A percentile compares a stretch with the other conserved stretches of the same genome.
These are phyloP conservation scores for Drymodes brunneopygia DNA, from an alignment of 2,113 vertebrate species.

Conservation along the genomic window DNA sequence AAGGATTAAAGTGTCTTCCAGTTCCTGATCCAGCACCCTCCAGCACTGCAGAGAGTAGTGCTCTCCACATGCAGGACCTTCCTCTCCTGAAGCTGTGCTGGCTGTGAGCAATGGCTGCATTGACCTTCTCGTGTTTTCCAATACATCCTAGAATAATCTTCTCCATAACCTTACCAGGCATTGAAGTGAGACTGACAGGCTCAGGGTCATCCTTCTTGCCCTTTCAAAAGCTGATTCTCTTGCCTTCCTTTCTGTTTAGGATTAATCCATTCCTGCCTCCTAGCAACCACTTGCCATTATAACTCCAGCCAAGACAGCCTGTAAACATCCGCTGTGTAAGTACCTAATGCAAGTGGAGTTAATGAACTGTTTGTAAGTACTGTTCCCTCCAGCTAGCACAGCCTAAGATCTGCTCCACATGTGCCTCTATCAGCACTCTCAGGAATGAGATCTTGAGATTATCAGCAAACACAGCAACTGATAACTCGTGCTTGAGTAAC, in stretches of 20 bases:
- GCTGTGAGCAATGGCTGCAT: not conserved
- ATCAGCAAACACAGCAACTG: not conserved
- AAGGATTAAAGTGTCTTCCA: not conserved
- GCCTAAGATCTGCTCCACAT: not conserved
- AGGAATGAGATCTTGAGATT: slow-evolving; percentile 3
- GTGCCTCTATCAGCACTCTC: not conserved
- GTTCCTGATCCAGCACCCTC: not conserved
- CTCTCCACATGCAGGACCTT: not conserved
- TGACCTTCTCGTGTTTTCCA: not conserved
- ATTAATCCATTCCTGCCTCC: not conserved
- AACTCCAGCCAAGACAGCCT: not conserved
- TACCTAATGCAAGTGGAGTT: slow-evolving; percentile 15
- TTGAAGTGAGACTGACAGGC: not conserved
- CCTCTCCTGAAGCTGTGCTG: fast-evolving
- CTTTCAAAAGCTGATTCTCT: not conserved
- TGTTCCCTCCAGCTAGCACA: not conserved
- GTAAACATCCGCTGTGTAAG: slow-evolving; percentile 35
- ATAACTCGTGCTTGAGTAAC: not conserved
- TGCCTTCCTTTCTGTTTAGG: not conserved
- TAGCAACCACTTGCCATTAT: slow-evolving; percentile 10
- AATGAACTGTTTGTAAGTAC: slow-evolving; percentile 8
- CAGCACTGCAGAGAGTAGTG: not conserved
- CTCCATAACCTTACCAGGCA: not conserved
- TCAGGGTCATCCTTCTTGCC: not conserved
- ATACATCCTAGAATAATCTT: not conserved